Percentiles rank a stretch among this genome's conserved stretches.
Evolutionary conservation across 2,888 invertebrate species (phyloP).

Genomic region (Thera britannica): DNA sequence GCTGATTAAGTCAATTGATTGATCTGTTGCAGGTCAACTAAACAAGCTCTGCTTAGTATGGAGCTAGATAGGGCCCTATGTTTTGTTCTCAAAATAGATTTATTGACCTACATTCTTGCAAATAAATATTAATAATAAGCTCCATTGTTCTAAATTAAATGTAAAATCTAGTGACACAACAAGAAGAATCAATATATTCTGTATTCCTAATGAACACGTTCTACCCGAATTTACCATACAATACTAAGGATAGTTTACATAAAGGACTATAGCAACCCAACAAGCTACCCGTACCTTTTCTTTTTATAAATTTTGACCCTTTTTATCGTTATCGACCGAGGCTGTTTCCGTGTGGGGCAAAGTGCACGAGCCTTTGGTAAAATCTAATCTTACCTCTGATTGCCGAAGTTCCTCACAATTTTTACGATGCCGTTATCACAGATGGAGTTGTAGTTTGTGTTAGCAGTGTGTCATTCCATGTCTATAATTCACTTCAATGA

Average conservation of each 20-base stretch:
- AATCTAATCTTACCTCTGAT: constrained; percentile 75
- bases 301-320: constrained; percentile 69
- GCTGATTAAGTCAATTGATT: too few relatives aligned
- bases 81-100: too few relatives aligned
- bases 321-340: constrained; percentile 61
- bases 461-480: neutral
- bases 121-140: too few relatives aligned
- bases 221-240: constrained; percentile 15
- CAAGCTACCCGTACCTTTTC: constrained; percentile 40
- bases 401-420: constrained; percentile 71
- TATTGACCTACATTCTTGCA: too few relatives aligned
- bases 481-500: constrained; percentile 4
- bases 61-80: too few relatives aligned
- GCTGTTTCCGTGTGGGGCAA: constrained; percentile 48
- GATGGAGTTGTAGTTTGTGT: constrained; percentile 39
- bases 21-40: too few relatives aligned
- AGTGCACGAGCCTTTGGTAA: constrained; percentile 46
- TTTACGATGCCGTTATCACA: constrained; percentile 70
- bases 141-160: too few relatives aligned
- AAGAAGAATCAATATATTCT: too few relatives aligned
- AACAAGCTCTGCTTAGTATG: too few relatives aligned
- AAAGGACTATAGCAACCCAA: constrained; percentile 37
- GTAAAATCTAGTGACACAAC: too few relatives aligned
- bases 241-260: constrained; percentile 23
- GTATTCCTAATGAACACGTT: constrained; percentile 7